These are phyloP conservation scores for Alentia gelatinosa DNA, from an alignment of 2,888 invertebrate genomes.

Conservation along the genomic window DNA sequence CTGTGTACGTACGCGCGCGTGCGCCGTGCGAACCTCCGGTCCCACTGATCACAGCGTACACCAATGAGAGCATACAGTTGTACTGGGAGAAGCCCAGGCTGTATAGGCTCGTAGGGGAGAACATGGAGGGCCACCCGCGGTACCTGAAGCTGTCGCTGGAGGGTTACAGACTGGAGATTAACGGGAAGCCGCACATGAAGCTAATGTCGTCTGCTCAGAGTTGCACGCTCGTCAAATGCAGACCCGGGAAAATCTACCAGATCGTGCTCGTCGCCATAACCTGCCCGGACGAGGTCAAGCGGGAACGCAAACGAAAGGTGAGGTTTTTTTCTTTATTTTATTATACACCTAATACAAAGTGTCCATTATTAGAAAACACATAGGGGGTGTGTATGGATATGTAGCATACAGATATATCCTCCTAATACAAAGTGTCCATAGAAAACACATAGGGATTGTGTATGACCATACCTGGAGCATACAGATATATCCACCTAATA, in stretches of 20 bases:
- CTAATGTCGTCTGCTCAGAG: slow-evolving; percentile 77
- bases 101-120: slow-evolving; percentile 74
- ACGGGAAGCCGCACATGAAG: slow-evolving; percentile 78
- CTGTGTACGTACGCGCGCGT: slow-evolving; percentile 76
- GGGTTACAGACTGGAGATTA: slow-evolving; percentile 74
- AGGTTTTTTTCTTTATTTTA: no score
- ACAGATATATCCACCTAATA: no score
- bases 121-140: slow-evolving; percentile 74
- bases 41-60: slow-evolving; percentile 76
- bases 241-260: slow-evolving; percentile 78
- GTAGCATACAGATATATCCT: no score
- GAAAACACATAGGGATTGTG: no score
- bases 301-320: slow-evolving; percentile 69
- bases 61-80: slow-evolving; percentile 75
- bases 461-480: no score
- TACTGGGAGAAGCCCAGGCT: slow-evolving; percentile 80
- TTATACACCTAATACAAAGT: no score
- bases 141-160: slow-evolving; percentile 77
- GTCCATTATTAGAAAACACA: no score
- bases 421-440: no score
- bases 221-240: slow-evolving; percentile 80
- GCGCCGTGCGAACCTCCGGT: slow-evolving; percentile 78
- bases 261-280: slow-evolving; percentile 79
- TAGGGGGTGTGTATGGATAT: no score
- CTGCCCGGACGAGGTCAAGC: slow-evolving; percentile 77